Conservation (phyloP, 2,888 invertebrate species). For the Spilarctia lutea region DNA sequence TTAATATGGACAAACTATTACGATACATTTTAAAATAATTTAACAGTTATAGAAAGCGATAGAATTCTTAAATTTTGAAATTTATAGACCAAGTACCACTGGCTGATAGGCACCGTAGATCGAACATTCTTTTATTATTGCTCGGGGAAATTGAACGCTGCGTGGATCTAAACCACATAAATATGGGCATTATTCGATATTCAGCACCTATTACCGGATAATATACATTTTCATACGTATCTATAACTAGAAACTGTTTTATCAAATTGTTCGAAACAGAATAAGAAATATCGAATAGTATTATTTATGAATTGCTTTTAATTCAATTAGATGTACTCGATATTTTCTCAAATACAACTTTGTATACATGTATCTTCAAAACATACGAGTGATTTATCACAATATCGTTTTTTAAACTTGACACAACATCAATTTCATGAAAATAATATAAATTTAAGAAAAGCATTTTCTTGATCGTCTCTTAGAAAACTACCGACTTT, state of each 20-base stretch:
- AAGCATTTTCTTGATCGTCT: not conserved
- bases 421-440: too few species aligned
- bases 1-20: too few species aligned
- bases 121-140: not conserved
- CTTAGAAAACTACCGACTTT: not conserved
- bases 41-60: not conserved
- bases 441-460: not conserved
- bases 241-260: not conserved
- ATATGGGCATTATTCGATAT: not conserved
- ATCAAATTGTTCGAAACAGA: not conserved
- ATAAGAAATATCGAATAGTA: not conserved
- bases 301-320: not conserved
- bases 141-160: not conserved
- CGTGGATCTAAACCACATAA: conserved; percentile 2
- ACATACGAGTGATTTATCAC: not conserved
- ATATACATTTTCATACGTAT: not conserved
- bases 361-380: too few species aligned
- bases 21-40: not conserved
- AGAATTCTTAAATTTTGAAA: not conserved
- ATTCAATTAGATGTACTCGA: not conserved
- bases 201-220: not conserved
- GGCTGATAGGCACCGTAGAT: not conserved
- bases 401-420: not conserved
- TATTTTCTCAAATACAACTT: too few species aligned
- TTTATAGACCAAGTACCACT: not conserved